A percentile compares a stretch with the other conserved stretches of the same genome.
Evolutionary conservation across 1,140 invertebrate species (phyloP).

Genomic region (Drosophila obscura): DNA sequence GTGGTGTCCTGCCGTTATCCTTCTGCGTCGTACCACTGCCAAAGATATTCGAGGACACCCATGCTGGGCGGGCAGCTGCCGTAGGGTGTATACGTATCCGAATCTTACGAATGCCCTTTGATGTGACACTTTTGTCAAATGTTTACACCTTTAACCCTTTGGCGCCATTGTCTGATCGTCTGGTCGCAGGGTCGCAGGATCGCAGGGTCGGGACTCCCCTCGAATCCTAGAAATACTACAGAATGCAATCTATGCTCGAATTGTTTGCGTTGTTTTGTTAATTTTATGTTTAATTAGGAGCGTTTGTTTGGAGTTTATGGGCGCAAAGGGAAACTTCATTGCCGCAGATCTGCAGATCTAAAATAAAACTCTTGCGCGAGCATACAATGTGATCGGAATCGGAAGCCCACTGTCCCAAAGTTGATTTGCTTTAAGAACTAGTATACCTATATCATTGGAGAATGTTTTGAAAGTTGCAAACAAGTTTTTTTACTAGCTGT

Average conservation of each 20-base stretch:
- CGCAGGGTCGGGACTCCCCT: constrained; percentile 13
- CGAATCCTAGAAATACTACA: constrained; percentile 2
- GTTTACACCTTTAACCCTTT: constrained; percentile 83
- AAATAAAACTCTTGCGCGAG: too few relatives aligned
- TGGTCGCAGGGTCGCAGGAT: constrained; percentile 24
- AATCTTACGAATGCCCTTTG: constrained; percentile 26
- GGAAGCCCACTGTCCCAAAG: too few relatives aligned
- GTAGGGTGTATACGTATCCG: constrained; percentile 35
- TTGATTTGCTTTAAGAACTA: too few relatives aligned
- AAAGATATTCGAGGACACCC: neutral
- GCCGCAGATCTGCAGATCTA: too few relatives aligned
- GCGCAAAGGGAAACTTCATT: neutral
- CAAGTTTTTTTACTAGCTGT: too few relatives aligned
- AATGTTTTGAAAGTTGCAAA: too few relatives aligned
- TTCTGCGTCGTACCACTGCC: constrained; percentile 24
- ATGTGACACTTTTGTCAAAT: constrained; percentile 82
- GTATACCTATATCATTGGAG: too few relatives aligned
- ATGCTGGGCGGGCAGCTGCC: constrained; percentile 51
- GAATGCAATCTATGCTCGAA: constrained; percentile 55
- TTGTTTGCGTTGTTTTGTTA: constrained; percentile 66
- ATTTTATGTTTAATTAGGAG: constrained; percentile 76
- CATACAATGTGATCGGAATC: too few relatives aligned
- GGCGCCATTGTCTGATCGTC: constrained; percentile 54
- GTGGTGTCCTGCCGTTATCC: constrained; percentile 43
- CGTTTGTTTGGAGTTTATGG: constrained; percentile 72